Evolutionary conservation across 2,113 vertebrate genomes (phyloP), one percentile per base, ranked within the genome.

Genomic region (Columba janthina): DNA sequence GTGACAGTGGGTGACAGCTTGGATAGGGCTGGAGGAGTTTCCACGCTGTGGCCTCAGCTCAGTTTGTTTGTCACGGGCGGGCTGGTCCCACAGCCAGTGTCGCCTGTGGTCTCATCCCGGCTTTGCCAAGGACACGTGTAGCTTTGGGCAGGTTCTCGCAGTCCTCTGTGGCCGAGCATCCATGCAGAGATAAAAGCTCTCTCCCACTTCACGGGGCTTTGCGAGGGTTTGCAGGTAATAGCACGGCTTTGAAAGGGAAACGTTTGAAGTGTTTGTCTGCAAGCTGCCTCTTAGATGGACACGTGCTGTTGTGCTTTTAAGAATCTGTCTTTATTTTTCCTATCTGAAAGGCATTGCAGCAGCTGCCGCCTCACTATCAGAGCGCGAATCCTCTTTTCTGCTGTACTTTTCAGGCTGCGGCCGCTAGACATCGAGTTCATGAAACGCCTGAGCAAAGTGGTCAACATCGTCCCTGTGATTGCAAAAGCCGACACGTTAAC

Each of bases 371-470:
- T 56, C 7, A 0, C 32, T 12, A 5, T 2, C 13, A 1, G 31
- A 7, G 20, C 2, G 1, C 6, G 5, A 84, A 67, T 54, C 86
- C 44, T 34, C 1, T 44, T 60, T 28, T 61, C 72, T 74, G 50
- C 56, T 75, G 19, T 32, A 2, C 53, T 88, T 86, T 89, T 12
- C 96, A 99, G 99, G 84, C 98, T 99, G 48, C 97, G 99, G 84
- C 99, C 99, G 17, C 92, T 99, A 74, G 99, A 99, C 97, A 99
- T 99, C 29, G 99, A 99, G 97, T 99, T 99, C 97, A 99, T 99
- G 99, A 98, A 98, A 58, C 99, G 99, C 60, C 98, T 99, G 67
- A 99, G 99, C 96, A 99, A 99, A 95, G 99, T 99, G 96, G 99
- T 99, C 85, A 99, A 99, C 98, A 99, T 99, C 2, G 99, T 99